These are phyloP conservation scores for Cantharis rustica DNA, from an alignment of 2,888 invertebrate genomes.

Conservation along the genomic window DNA sequence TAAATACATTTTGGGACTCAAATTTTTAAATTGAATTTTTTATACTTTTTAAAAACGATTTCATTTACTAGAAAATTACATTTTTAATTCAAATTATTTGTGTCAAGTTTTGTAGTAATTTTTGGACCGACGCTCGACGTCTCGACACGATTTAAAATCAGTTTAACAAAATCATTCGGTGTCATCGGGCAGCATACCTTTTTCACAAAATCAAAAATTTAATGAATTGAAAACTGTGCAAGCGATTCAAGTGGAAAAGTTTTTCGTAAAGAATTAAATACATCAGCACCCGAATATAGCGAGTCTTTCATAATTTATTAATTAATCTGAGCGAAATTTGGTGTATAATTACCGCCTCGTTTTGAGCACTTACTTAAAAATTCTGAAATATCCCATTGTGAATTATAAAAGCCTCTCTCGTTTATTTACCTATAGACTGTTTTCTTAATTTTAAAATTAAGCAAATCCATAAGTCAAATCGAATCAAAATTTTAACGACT, in stretches of 20 bases:
- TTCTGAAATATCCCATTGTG: background rate
- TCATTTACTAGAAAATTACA: background rate
- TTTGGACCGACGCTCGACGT: too few relatives aligned
- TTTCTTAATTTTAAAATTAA: too few relatives aligned
- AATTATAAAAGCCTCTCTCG: too few relatives aligned
- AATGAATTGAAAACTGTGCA: background rate
- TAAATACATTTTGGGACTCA: background rate
- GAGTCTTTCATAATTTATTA: background rate
- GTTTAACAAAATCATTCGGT: too few relatives aligned
- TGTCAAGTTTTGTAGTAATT: too few relatives aligned
- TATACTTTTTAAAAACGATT: background rate
- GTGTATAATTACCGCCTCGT: background rate
- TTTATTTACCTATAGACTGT: too few relatives aligned
- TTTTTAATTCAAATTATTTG: too few relatives aligned
- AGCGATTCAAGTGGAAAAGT: background rate
- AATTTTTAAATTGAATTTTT: background rate
- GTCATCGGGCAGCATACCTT: background rate
- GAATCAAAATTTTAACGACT: background rate
- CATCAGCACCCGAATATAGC: background rate
- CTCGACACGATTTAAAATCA: too few relatives aligned
- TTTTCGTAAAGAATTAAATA: background rate
- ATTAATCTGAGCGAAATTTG: background rate
- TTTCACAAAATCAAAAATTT: background rate
- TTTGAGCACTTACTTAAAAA: background rate
- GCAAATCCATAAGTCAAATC: background rate